Evolutionary conservation across 2,113 vertebrate species (phyloP), one percentile per base, ranked within the genome.

Genomic region (Cheilinus undulatus): DNA sequence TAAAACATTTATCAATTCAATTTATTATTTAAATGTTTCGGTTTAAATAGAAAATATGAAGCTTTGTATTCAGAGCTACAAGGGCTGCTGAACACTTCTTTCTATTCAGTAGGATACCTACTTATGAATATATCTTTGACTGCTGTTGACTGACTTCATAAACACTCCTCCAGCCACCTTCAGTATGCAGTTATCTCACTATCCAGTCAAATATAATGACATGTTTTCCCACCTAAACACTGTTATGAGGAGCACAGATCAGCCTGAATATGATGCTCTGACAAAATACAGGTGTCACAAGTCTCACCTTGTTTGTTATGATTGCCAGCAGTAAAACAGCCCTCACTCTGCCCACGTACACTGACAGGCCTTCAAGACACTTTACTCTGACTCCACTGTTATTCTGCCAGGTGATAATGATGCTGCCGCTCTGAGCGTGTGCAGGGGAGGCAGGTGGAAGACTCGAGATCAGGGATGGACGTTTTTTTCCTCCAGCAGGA

Each of bases 361-460:
- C 24, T 28, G 72, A 69, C 50, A 69, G 40, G 45, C 19, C 3
- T 2, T 45, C 20, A 2, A 32, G 28, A n/a, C 0, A 15, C 20
- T 46, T 7, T 46, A 48, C 57, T 34, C 19, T 73, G 64, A 77
- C 72, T 52, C 28, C 32, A 60, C 28, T 28, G 69, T 43, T 42
- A 30, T 48, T 28, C 60, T 64, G 54, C 28, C 48, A 34, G 65
- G 46, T 83, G 69, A 75, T 81, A 75, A 86, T 58, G 57, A 78
- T 30, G 73, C 66, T 57, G 58, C 46, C 50, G 84, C 52, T 71
- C 48, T 6, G 60, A 54, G 73, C 56, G 45, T 28, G 49, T 54
- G 40, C 20, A 10, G 61, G 78, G 69, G 86, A 72, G 83, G 56
- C 69, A 54, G 82, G 72, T 61, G 52, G 26, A 20, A 19, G 61